Conservation (phyloP, 2,888 invertebrate species). For the Drosophila niveifrons region DNA sequence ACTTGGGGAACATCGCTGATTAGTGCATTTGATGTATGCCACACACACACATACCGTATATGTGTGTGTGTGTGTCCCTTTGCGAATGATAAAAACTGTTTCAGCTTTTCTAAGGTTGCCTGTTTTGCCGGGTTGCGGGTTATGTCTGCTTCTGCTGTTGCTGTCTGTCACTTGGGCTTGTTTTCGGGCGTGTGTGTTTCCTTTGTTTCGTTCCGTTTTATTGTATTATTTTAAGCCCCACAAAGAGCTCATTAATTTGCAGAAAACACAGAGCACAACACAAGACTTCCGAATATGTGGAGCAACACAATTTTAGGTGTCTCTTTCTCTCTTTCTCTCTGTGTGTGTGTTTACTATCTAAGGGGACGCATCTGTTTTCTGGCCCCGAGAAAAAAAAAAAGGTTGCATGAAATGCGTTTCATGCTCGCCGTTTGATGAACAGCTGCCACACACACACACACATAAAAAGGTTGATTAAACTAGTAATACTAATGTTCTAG, state of each 20-base stretch:
- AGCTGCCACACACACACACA: slow-evolving; percentile 1
- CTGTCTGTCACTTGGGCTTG: slow-evolving; percentile 26
- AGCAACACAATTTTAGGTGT: slow-evolving; percentile 22
- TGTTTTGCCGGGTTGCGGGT: slow-evolving; percentile 2
- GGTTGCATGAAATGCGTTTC: slow-evolving; percentile 63
- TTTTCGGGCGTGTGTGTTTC: slow-evolving; percentile 22
- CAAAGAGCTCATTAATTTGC: slow-evolving; percentile 79
- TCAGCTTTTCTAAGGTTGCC: slow-evolving; percentile 11
- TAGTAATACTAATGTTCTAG: not conserved
- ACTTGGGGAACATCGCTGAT: slow-evolving; percentile 46
- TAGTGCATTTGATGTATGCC: slow-evolving; percentile 69
- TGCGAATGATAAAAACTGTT: slow-evolving; percentile 42
- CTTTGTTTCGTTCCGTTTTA: slow-evolving; percentile 57
- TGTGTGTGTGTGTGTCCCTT: slow-evolving; percentile 32
- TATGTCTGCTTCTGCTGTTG: not conserved
- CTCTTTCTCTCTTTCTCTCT: not conserved
- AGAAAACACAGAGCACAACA: slow-evolving; percentile 41
- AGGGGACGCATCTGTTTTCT: slow-evolving; percentile 26
- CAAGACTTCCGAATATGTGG: slow-evolving; percentile 23
- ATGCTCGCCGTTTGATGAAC: slow-evolving; percentile 25
- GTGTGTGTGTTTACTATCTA: not conserved
- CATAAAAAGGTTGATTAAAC: slow-evolving; percentile 38
- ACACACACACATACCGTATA: slow-evolving; percentile 49
- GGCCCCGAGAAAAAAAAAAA: slow-evolving; percentile 4
- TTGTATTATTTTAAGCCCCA: slow-evolving; percentile 77